Evolutionary conservation across 2,797 vertebrate genomes (phyloP), one percentile per base, ranked within the genome.

Genomic region (Ara ararauna): DNA sequence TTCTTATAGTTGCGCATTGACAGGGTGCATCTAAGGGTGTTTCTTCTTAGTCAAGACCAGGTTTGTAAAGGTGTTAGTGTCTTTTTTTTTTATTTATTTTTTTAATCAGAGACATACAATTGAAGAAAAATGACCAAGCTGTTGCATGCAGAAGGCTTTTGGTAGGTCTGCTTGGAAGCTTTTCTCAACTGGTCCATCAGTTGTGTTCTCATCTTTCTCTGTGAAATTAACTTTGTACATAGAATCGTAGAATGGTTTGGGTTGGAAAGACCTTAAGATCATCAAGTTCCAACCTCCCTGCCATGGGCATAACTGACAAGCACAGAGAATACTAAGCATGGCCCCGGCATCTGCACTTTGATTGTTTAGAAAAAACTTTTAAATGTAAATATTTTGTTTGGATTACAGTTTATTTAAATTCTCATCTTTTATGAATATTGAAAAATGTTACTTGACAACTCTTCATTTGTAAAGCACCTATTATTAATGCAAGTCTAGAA

Each of bases 331-430:
- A 40, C 2, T 0, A 3, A 62, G 4, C n/a, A n/a, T 75, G 45
- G 29, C 48, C 51, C 75, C 50, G n/a, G 60, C 36, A 64, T 84
- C 66, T 70, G 32, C 60, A 23, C 30, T 70, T 72, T 2, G 27
- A 34, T 38, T 60, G 2, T 90, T 73, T 76, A 61, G 36, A 45
- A 76, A 76, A 78, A 82, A 4, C n/a, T 51, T 67, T 51, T 78
- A 62, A 73, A 82, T 85, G 7, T 85, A 90, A 90, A 89, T 76
- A 12, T 79, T 90, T 74, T 56, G 40, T 74, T 87, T 88, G 36
- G 60, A 64, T 90, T 88, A 48, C 0, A 12, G 71, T 74, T 95
- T 93, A 87, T 94, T 93, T 95, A 85, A 90, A 64, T 82, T 90
- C 18, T 83, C 24, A 58, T 94, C 16, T 58, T 86, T 66, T 78